phyloP scores from a whole-genome alignment of 2,888 invertebrate genomes.

The Eugnorisma glareosa region DNA sequence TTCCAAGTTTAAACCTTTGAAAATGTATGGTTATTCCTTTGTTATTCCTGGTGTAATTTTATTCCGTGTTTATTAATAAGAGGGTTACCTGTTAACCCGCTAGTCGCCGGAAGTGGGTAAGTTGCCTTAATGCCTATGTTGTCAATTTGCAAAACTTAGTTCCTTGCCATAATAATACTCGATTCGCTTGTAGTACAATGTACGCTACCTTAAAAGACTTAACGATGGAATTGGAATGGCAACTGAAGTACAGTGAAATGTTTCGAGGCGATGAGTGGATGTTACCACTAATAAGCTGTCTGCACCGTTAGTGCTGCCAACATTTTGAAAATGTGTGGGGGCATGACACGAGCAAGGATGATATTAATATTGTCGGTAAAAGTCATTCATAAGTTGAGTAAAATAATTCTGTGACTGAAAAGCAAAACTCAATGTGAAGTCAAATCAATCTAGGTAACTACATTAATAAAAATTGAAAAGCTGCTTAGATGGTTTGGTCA shows the following conservation, averaged over 20 bases:
- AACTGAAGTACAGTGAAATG: constrained; percentile 18
- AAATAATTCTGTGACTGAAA: neutral
- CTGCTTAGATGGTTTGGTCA: too few species aligned
- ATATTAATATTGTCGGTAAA: neutral
- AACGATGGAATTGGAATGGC: constrained; percentile 4
- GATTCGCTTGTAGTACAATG: neutral
- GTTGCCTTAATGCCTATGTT: neutral
- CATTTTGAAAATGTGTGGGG: neutral
- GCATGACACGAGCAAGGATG: neutral
- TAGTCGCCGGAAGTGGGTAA: neutral
- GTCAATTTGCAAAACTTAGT: neutral
- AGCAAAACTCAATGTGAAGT: neutral
- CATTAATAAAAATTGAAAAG: too few species aligned
- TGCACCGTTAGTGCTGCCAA: constrained; percentile 20
- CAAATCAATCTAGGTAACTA: too few species aligned
- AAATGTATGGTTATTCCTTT: too few species aligned
- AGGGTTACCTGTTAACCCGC: too few species aligned
- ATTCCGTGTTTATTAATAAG: too few species aligned
- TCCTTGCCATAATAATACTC: too few species aligned
- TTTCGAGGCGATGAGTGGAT: neutral
- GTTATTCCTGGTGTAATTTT: too few species aligned
- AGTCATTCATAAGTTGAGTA: neutral
- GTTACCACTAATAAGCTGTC: neutral
- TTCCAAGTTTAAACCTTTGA: too few species aligned
- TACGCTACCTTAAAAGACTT: neutral